Base-by-base conservation (phyloP, 2,797 vertebrate genomes). In the Clarias platycephalus region DNA sequence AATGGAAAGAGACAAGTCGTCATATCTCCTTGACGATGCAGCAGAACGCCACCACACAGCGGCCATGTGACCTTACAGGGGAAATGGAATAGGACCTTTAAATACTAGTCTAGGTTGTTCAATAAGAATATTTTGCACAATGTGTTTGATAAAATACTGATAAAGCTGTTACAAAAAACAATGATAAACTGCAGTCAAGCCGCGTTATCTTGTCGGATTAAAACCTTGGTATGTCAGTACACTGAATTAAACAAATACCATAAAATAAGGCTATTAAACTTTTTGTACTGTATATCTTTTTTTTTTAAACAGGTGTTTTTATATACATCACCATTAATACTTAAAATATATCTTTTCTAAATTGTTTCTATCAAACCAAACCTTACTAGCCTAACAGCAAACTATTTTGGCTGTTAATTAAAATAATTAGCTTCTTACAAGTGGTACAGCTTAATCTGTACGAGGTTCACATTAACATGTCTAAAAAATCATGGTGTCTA, bases 61-160 rank as follows among this genome's bases (percentile, higher is more conserved):
- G 58, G 44, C 70, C 28, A 79, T 20, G 66, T 20, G 62, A 31
- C 7, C 37, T 58, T 60, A 78, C 5, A 40, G 57, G n/a, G 24
- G 44, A 78, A 62, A 63, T 13, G 72, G 76, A 57, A 40, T 34
- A 67, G 72, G 57, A 75, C 75, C 9, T 84, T 86, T 68, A 84
- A 86, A 80, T 87, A 81, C 55, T 60, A 75, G 76, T 87, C 58
- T 62, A 67, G 70, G 34, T 81, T 78, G 82, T 64, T 57, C 37
- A 82, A 89, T 74, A 55, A 84, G 68, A 34, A 84, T 28, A 13
- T 26, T 63, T 76, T 40, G 4, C 15, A 77, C 20, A 55, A 80
- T 60, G 28, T 53, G n/a, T 57, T 78, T 22, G 8, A 77, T 60
- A 58, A 77, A 60, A 37, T 77, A 77, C 75, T 77, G 75, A 63